Evolutionary conservation across 2,888 invertebrate species (phyloP).

Genomic region (Stomorhina lunata): DNA sequence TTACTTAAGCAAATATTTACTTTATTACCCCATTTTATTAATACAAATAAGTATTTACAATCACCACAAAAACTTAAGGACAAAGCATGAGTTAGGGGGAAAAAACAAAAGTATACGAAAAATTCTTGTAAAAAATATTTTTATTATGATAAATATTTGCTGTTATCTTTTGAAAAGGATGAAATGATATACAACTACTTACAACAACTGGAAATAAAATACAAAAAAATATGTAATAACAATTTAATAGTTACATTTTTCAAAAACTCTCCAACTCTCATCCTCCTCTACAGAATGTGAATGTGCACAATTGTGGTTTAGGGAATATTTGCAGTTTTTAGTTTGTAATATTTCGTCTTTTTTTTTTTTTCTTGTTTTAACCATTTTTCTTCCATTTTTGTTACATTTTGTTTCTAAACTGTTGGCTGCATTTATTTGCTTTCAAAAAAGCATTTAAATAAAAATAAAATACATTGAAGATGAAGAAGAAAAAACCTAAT

Average conservation of each 20-base stretch:
- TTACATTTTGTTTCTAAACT: slow-evolving; percentile 10
- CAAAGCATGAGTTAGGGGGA: no score
- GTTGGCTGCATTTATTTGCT: slow-evolving; percentile 35
- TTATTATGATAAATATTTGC: slow-evolving; percentile 49
- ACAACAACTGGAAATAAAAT: slow-evolving; percentile 33
- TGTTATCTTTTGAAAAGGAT: slow-evolving; percentile 5
- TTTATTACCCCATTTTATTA: slow-evolving; percentile 20
- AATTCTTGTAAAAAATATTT: slow-evolving; percentile 24
- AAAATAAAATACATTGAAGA: slow-evolving; percentile 11
- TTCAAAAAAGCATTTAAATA: slow-evolving; percentile 33
- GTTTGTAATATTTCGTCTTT: background rate
- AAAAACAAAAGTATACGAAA: background rate
- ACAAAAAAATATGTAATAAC: slow-evolving; percentile 36
- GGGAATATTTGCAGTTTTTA: slow-evolving; percentile 40
- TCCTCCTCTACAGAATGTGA: background rate
- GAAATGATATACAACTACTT: background rate
- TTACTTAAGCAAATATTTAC: background rate
- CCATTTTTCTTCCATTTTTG: background rate
- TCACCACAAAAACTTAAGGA: no score
- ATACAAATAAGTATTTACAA: background rate
- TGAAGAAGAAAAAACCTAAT: slow-evolving; percentile 26
- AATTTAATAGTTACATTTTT: slow-evolving; percentile 48
- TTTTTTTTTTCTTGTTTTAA: background rate
- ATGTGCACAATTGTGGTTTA: slow-evolving; percentile 38
- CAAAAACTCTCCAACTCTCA: slow-evolving; percentile 4